Conservation (phyloP, 2,797 vertebrate species). For the Margarornis squamiger region DNA sequence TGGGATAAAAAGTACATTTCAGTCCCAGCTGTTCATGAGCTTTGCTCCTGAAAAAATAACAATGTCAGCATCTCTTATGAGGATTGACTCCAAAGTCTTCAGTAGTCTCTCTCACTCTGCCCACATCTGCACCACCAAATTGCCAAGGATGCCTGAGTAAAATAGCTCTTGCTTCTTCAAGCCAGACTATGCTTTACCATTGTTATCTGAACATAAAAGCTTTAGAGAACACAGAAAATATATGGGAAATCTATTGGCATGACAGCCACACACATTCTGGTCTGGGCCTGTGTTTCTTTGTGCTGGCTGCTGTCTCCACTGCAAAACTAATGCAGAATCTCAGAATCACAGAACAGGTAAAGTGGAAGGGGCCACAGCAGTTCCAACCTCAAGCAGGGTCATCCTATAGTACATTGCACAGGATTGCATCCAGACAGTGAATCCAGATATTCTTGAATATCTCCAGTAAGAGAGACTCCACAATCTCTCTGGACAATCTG, state of each 20-base stretch:
- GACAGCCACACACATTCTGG: not conserved
- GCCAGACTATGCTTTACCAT: not conserved
- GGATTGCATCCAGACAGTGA: not conserved
- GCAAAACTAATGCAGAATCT: not conserved
- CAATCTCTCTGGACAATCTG: too few species aligned
- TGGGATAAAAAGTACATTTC: not conserved
- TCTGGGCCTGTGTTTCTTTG: not conserved
- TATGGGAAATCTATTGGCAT: not conserved
- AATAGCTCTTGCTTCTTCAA: not conserved
- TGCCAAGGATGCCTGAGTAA: not conserved
- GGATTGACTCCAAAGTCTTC: not conserved
- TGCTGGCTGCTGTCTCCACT: not conserved
- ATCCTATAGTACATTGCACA: not conserved
- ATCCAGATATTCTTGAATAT: not conserved
- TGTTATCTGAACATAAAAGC: not conserved
- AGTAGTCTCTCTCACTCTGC: not conserved
- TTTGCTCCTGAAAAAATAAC: not conserved
- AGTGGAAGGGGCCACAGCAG: not conserved
- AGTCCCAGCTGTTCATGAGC: not conserved
- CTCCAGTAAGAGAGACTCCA: not conserved
- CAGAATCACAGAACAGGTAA: not conserved
- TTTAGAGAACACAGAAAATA: not conserved
- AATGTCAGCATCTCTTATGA: not conserved
- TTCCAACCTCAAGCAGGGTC: not conserved
- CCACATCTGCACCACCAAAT: not conserved